Percentiles rank a stretch among this genome's conserved stretches.
These are phyloP conservation scores for Picus viridis DNA, from an alignment of 2,797 vertebrate species.

Conservation along the genomic window DNA sequence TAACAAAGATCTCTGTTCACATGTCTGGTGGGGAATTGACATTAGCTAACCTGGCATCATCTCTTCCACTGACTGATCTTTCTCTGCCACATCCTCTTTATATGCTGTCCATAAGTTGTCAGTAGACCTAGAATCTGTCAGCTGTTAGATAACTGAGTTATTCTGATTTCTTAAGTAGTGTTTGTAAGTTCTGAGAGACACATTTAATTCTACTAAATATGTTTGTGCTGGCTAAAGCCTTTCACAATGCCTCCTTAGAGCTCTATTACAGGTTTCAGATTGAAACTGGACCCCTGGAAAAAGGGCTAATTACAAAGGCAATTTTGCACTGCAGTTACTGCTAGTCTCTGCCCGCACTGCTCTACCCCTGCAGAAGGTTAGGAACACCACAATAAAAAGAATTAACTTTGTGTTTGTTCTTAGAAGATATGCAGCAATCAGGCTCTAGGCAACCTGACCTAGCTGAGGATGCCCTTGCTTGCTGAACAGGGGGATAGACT, in stretches of 20 bases:
- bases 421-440: background rate
- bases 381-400: constrained; percentile 16
- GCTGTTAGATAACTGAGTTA: background rate
- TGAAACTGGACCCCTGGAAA: background rate
- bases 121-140: background rate
- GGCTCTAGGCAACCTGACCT: background rate
- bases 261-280: background rate
- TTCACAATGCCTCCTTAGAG: background rate
- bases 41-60: rapidly evolving
- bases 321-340: background rate
- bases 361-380: background rate
- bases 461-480: no score
- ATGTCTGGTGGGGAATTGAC: background rate
- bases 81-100: background rate
- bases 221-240: background rate
- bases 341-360: background rate
- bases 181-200: background rate
- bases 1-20: background rate
- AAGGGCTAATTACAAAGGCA: background rate
- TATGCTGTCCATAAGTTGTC: rapidly evolving
- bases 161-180: constrained; percentile 3
- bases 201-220: constrained; percentile 15
- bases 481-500: no score
- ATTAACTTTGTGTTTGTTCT: background rate
- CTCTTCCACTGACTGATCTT: background rate